Evolutionary conservation across 2,797 vertebrate genomes (phyloP), one percentile per base, ranked within the genome.

Genomic region (Pantherophis alleghaniensis): DNA sequence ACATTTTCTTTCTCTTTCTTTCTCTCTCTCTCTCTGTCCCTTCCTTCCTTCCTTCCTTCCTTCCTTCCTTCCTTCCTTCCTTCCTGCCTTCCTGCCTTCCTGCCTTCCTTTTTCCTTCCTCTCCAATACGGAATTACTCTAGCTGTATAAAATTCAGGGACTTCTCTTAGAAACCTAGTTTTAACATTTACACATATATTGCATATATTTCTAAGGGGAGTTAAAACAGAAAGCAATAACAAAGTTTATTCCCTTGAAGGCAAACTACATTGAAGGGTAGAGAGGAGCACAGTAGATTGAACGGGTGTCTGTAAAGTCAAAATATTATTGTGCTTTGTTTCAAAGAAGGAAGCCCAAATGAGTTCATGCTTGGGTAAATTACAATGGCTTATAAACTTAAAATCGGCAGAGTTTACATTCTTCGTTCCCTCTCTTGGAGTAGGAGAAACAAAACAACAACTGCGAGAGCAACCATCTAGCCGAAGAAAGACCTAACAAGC

Each of bases 61-160:
- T 61, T 4, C 10, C 60, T 26, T 26, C 3, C 24, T 66, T 4
- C 3, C 9, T 63, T 4, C 7, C 3, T 13, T 2, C 4, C 12
- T 13, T 13, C 11, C 4, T 13, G 2, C 60, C 7, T 26, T 1
- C 24, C 3, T 63, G 1, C 9, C 4, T 22, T 1, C 61, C 1
- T 16, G 7, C 16, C n/a, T 16, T 16, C 7, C 32, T 79, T 37
- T 69, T 11, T 42, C 1, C 74, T 79, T 79, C 37, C 74, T 11
- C n/a, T 69, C 14, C 14, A 2, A 32, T 69, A 32, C 37, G 32
- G n/a, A 37, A 32, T 74, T 7, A 20, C n/a, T 18, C 1, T 12
- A 83, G 37, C 9, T 47, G 20, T 5, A 83, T 47, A 47, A 79
- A 47, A 47, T 11, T 24, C 74, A 83, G 37, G 20, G 42, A 83